Evolutionary conservation across 1,140 invertebrate species (phyloP), one percentile per base, ranked within the genome.

Genomic region (Pomacea maculata): DNA sequence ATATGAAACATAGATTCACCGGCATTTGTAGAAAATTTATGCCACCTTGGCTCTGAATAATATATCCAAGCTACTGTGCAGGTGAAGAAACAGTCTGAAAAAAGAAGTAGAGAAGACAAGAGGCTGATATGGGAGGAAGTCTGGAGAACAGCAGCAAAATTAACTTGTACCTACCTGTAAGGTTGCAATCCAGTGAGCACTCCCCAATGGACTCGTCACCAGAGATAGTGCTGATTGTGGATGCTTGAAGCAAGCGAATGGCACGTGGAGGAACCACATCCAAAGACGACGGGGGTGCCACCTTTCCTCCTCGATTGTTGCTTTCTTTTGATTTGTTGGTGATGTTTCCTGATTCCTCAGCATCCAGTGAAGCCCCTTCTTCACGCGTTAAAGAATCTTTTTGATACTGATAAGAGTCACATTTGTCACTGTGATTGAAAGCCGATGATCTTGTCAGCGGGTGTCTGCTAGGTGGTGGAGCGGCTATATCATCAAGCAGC

Each of bases 171-270:
- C 82, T 78, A 85, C 87, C 86, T 81, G 86, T 86, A 12, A 87
- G 76, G 67, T 85, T 86, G 61, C 82, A 83, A 78, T 87, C 86
- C 21, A 87, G 79, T 25, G 87, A 86, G 76, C 85, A 88, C 57
- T 88, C 86, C 34, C 85, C 87, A 34, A 88, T 86, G 25, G 84
- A 86, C 64, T 86, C 86, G 75, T 88, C 85, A 52, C 81, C 83
- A 54, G 83, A 84, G 10, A 83, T 78, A 29, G 80, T 82, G 71
- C 83, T 84, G 34, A 81, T 80, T 52, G 83, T 70, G 10, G 82
- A 84, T 3, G 80, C 77, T 45, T 85, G 85, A 15, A 82, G 67
- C 19, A 79, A 63, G 54, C 75, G 72, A 8, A 81, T 68, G 19
- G 81, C 75, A 15, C 81, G 82, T 61, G 82, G 78, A 14, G 79